Evolutionary conservation across 2,797 vertebrate species (phyloP), one percentile per base, ranked within the genome.

Genomic region (Tapera naevia): DNA sequence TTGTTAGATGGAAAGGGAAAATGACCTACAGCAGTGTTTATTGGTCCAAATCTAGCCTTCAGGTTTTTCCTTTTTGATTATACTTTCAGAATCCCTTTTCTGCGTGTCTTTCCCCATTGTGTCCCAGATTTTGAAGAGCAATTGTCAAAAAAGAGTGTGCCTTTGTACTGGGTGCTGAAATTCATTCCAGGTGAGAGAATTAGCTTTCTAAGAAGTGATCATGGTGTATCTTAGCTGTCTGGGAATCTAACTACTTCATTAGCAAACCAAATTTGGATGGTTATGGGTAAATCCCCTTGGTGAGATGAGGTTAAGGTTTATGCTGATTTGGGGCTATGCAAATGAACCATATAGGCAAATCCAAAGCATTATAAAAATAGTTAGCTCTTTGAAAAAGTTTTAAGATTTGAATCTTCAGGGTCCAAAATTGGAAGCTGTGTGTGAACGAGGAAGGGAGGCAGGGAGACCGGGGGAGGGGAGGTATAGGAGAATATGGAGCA

Each of bases 211-310:
- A 95, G 91, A 95, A 94, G 88, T 10, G 30, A 94, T 93, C 50
- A 82, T 76, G 73, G 93, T 90, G 18, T 64, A 91, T 74, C 72
- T 70, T 61, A 79, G 71, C 88, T 92, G 91, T 90, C 82, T 96
- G 96, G 92, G 95, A 97, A 94, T 95, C 90, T 0, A 7, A 89
- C 91, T 86, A 4, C 80, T 91, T 92, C 76, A 94, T 97, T 96
- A 94, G 75, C 91, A 96, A 97, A 89, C 33, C 94, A 96, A 96
- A 97, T 95, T 82, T 1, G 0, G 57, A 61, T 91, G 74, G 51
- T 93, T 95, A 73, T 56, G 79, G 93, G 89, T 96, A 96, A 96
- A 97, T 94, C 92, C 96, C 96, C 94, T 69, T 73, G 43, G 66
- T 89, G 46, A 96, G 66, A 93, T 91, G 87, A 93, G 81, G 94